Evolutionary conservation across 2,113 vertebrate genomes (phyloP), one percentile per base, ranked within the genome.

Genomic region (Echinops telfairi): DNA sequence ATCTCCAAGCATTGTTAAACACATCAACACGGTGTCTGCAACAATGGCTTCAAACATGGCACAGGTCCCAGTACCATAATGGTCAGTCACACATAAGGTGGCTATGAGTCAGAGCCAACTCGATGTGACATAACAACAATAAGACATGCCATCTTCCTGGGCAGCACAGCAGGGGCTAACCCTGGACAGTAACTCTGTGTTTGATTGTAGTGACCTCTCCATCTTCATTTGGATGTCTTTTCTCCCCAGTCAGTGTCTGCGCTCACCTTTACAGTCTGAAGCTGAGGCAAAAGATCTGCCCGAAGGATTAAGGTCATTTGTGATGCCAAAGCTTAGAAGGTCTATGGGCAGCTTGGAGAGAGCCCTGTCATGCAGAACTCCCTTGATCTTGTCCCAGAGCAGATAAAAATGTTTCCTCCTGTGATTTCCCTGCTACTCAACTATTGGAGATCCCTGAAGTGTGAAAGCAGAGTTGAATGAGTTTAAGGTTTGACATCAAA

Each of bases 261-360:
- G 62, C 29, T 94, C 85, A 91, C 38, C 75, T 92, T 94, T 66
- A 62, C 27, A 79, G 29, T 77, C 78, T 80, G 80, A 83, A 84
- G 84, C 95, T 84, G 58, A 93, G 86, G 91, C 33, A 88, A 71
- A 88, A 91, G 70, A 68, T 95, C 31, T 86, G 53, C 78, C 77
- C 83, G 83, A 94, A 91, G 53, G 19, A 70, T 47, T 1, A 2
- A 64, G n/a, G 31, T 3, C 0, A 0, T 82, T 53, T 75, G 31
- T 71, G 82, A 82, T 68, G 47, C 77, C 75, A 60, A 70, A 66
- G 36, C 53, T 87, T 91, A 76, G 82, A 85, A 89, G 78, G 89
- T 89, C 85, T 60, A 2, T 87, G 60, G 25, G 36, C 23, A 87
- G 81, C 85, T 94, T 33, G 62, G n/a, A 91, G 64, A 93, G 73